Evolutionary conservation across 2,113 vertebrate species (phyloP), one percentile per base, ranked within the genome.

Genomic region (Vanacampus margaritifer): DNA sequence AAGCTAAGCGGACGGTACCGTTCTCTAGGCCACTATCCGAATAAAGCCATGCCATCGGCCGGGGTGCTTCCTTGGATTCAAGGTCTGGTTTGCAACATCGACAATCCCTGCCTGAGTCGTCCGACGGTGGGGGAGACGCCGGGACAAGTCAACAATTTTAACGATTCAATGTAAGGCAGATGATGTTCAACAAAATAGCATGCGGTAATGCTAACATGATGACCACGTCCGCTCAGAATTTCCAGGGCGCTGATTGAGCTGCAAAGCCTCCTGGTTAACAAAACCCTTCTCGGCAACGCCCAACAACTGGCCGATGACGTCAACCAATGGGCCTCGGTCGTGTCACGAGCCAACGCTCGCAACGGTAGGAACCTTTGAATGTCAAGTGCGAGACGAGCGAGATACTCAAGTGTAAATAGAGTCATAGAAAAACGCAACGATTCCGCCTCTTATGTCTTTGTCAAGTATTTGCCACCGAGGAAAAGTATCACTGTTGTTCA

Each of bases 11-110:
- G n/a, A n/a, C n/a, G n/a, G n/a, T n/a, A n/a, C n/a, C n/a, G n/a
- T 67, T 26, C 59, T 65, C 53, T 63, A 99, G 97, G 96, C 86
- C 95, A 99, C 80, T 98, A 98, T 82, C 97, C 93, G 71, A 99
- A 98, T 83, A 98, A 99, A 92, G 95, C 96, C 72, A 95, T 99
- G 96, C 97, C 97, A 43, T 99, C 97, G 1, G 96, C 97, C 23
- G 97, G 97, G 60, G 89, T 95, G 9, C 90, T 99, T 75, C 96
- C 96, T 5, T 99, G 97, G 97, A 72, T 98, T 75, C 97, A 99
- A 82, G 95, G 97, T 28, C 96, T 98, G 85, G 89, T 98, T 67
- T 99, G 97, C 79, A 98, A 96, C 64, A 90, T 96, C 65, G 90
- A 99, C 76, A 99, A 99, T 74, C 97, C 96, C 6, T 98, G 96